A percentile compares a stretch with the other conserved stretches of the same genome.
phyloP scores from a whole-genome alignment of 2,113 vertebrate genomes.

The Balaeniceps rex region DNA sequence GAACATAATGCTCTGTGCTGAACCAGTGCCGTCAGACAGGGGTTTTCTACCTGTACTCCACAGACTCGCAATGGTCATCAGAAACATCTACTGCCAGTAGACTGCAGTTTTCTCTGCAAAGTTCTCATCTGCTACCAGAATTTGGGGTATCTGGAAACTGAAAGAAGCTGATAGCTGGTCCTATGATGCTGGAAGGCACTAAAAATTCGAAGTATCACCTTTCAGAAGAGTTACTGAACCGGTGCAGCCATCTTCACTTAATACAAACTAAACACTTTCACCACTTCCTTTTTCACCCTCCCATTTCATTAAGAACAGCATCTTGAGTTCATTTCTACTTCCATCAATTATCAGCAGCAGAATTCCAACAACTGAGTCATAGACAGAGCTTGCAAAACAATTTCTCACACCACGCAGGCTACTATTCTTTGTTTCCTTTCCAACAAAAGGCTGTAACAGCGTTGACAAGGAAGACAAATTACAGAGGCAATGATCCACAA shows the following conservation, averaged over 20 bases:
- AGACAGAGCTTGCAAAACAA: not conserved
- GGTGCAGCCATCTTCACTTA: not conserved
- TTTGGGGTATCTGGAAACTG: not conserved
- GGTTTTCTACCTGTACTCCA: not conserved
- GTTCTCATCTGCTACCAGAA: not conserved
- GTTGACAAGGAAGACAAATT: not conserved
- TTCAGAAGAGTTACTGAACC: not conserved
- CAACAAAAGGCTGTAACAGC: not conserved
- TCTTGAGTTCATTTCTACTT: not conserved
- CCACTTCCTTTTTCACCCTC: not conserved
- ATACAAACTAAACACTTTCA: not conserved
- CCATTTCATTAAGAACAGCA: not conserved
- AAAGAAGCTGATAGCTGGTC: not conserved
- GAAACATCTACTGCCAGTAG: not conserved
- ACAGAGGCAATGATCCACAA: not conserved
- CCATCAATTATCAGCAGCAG: not conserved
- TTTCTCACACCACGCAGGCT: not conserved
- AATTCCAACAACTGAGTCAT: not conserved
- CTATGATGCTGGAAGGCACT: not conserved
- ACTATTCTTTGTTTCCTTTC: not conserved
- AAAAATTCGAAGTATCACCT: not conserved
- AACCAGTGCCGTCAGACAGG: not conserved
- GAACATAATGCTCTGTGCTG: not conserved
- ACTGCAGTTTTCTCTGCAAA: not conserved
- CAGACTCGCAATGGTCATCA: fast-evolving